phyloP scores from a whole-genome alignment of 2,888 invertebrate species.

The Microctonus aethiopoides region DNA sequence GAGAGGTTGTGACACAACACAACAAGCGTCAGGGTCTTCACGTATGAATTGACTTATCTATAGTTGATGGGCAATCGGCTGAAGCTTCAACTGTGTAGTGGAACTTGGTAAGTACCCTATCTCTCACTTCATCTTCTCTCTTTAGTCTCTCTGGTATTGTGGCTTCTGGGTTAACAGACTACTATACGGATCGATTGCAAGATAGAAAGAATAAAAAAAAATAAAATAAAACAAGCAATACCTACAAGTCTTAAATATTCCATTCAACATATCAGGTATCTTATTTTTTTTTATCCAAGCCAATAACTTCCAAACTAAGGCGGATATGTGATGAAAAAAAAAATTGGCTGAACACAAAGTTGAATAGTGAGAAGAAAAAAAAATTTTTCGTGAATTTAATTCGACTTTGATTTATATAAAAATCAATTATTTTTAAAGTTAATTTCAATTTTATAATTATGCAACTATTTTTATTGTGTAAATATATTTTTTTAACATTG shows the following conservation, averaged over 20 bases:
- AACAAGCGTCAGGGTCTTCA: neutral
- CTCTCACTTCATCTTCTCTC: neutral
- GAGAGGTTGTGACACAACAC: neutral
- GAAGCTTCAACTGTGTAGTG: neutral
- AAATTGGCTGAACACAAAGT: too few species aligned
- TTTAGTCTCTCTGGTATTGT: neutral
- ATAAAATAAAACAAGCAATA: too few species aligned
- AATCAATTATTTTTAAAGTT: too few species aligned
- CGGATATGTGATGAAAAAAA: too few species aligned
- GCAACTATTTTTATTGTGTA: too few species aligned
- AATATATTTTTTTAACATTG: too few species aligned
- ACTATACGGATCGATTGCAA: neutral
- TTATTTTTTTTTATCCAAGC: too few species aligned
- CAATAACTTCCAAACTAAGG: too few species aligned
- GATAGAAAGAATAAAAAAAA: neutral
- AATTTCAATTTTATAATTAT: too few species aligned
- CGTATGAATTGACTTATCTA: slow-evolving; percentile 38
- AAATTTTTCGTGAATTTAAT: too few species aligned
- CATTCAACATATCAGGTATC: neutral
- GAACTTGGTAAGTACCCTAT: neutral
- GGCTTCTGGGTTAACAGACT: neutral
- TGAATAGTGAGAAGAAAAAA: too few species aligned
- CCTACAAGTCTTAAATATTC: neutral
- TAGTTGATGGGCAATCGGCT: slow-evolving; percentile 35
- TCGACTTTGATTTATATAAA: too few species aligned